These are phyloP conservation scores for Ypsolopha scabrella DNA, from an alignment of 2,888 invertebrate species.

Conservation along the genomic window DNA sequence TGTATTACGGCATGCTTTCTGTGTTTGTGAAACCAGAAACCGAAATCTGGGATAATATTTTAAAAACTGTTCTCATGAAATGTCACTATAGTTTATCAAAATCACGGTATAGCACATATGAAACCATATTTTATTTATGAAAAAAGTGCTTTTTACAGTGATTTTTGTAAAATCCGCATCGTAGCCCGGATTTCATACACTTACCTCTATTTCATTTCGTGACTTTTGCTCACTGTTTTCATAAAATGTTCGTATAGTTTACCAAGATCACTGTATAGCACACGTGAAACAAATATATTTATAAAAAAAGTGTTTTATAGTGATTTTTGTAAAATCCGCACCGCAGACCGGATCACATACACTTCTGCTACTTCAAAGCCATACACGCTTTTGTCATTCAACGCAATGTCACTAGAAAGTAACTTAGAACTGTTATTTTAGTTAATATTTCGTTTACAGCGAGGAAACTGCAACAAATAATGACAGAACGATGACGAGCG, in stretches of 20 bases:
- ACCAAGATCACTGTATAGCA: no score
- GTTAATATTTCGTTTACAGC: constrained; percentile 49
- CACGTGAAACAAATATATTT: no score
- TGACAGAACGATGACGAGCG: constrained; percentile 63
- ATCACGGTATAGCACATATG: no score
- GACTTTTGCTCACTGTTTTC: no score
- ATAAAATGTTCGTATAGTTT: no score
- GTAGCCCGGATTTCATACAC: constrained; percentile 2
- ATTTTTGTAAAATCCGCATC: not conserved
- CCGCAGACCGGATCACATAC: constrained; percentile 4
- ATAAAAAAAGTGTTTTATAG: not conserved
- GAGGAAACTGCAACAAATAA: constrained; percentile 28
- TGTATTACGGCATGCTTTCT: no score
- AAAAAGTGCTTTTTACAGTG: not conserved
- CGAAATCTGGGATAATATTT: no score
- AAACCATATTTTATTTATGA: no score
- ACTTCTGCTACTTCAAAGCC: not conserved
- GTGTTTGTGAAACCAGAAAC: no score
- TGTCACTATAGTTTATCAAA: no score
- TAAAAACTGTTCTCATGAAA: no score
- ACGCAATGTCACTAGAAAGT: not conserved
- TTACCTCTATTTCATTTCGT: no score
- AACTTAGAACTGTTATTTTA: constrained; percentile 15
- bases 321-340: not conserved
- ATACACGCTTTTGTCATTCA: not conserved